Percentiles rank a stretch among this genome's conserved stretches.
Evolutionary conservation across 2,113 vertebrate genomes (phyloP).

Genomic region (Microcebus murinus): DNA sequence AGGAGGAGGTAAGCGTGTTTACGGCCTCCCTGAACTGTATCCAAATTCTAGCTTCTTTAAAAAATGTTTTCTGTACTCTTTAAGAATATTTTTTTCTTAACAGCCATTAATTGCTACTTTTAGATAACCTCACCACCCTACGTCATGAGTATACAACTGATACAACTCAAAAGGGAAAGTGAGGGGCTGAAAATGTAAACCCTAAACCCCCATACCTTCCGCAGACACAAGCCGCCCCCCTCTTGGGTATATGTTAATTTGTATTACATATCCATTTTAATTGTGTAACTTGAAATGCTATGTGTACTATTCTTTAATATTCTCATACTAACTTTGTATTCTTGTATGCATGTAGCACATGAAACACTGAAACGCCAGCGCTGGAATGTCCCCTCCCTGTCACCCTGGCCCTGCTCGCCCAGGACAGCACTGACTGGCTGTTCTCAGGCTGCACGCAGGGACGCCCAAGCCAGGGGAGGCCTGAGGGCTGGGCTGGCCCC

Average conservation of each 20-base stretch:
- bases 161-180: not conserved
- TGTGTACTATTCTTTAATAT: not conserved
- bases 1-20: not conserved
- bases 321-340: not conserved
- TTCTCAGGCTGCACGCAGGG: not conserved
- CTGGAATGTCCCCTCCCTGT: not conserved
- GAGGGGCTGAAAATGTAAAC: not conserved
- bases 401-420: not conserved
- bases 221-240: not conserved
- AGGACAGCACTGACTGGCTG: not conserved
- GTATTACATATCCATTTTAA: not conserved
- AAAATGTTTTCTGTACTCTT: not conserved
- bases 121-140: not conserved
- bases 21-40: not conserved
- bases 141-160: not conserved
- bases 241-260: not conserved
- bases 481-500: not conserved
- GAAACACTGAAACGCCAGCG: not conserved
- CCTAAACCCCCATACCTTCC: not conserved
- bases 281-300: not conserved
- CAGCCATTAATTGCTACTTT: not conserved
- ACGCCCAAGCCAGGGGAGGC: accelerated
- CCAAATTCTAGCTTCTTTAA: no score
- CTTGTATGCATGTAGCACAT: not conserved
- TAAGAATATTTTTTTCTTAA: not conserved